These are phyloP conservation scores for Darevskia nairensis DNA, from an alignment of 2,797 vertebrate genomes.

Conservation along the genomic window DNA sequence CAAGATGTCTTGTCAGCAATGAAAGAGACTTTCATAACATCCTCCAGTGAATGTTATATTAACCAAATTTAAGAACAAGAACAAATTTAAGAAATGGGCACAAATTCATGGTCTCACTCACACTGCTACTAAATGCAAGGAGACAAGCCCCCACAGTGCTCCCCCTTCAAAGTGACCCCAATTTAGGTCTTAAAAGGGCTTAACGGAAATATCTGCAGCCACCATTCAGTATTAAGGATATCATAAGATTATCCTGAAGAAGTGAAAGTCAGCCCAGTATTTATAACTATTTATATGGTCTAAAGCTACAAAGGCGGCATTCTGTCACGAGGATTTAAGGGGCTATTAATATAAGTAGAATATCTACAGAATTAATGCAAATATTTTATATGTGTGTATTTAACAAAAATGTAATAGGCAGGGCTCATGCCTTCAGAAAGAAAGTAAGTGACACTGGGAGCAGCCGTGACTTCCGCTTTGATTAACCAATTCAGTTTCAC, in stretches of 20 bases:
- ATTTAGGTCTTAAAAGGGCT: conserved; percentile 51
- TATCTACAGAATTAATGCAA: conserved; percentile 20
- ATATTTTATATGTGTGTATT: neutral
- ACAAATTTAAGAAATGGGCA: conserved; percentile 64
- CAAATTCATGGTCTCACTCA: conserved; percentile 58
- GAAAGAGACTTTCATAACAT: conserved; percentile 51
- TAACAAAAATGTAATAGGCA: neutral
- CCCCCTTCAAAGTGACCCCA: conserved; percentile 45
- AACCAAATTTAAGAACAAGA: conserved; percentile 61
- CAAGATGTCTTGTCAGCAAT: conserved; percentile 27
- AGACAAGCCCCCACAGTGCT: conserved; percentile 14
- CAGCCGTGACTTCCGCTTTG: neutral
- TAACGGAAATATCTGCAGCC: conserved; percentile 18
- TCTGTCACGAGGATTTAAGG: conserved; percentile 4
- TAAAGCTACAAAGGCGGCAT: conserved; percentile 9
- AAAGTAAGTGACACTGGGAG: neutral
- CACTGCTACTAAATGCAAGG: conserved; percentile 51
- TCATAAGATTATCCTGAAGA: conserved; percentile 39
- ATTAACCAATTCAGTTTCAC: neutral
- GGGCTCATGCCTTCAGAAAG: neutral
- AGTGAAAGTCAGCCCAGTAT: conserved; percentile 32
- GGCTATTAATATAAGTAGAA: conserved; percentile 27
- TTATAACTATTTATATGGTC: conserved; percentile 30
- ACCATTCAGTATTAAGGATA: conserved; percentile 42
- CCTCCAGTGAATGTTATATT: conserved; percentile 61